Base-by-base conservation (phyloP, 2,888 invertebrate species). In the Patella depressa region DNA sequence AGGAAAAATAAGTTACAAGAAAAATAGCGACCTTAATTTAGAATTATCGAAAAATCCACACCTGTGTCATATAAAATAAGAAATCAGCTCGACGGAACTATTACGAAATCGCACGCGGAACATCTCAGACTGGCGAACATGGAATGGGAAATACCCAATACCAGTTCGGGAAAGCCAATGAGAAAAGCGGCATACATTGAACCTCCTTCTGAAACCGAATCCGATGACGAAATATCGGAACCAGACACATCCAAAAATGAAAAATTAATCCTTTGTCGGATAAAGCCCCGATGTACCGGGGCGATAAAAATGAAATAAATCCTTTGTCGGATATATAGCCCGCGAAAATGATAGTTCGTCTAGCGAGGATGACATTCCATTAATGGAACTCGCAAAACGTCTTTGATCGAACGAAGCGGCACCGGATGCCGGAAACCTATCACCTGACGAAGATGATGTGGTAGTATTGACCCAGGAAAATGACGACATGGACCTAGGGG, bases 1-100 rank as follows among this genome's bases (percentile, higher is more conserved):
- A 73, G 59, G 19, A 74, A 78, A 72, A 74, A 65, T 54, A 82
- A 84, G 73, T 53, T 80, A 45, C 77, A 81, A 34, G 24, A n/a
- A 45, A 82, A 80, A 53, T 83, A 81, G 82, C 73, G 59, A 45
- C 82, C 80, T 14, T 81, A 78, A 65, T 82, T 74, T 73, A 74
- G 79, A 65, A 79, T 82, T 12, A 76, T 81, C 29, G 79, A 82
- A 71, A 76, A 81, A 71, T 79, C 15, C 17, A 17, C 72, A 14
- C 81, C 80, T n/a, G 73, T 78, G 12, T 76, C 54, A 14, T 73
- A 73, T 73, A 77, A 70, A 34, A 73, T 77, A 29, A 73, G 70
- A 34, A 74, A 70, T 55, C 77, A 77, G 45, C 34, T 73, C 7
- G 24, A 24, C 12, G 73, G 73, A 11, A n/a, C n/a, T 12, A 17